Base-by-base conservation (phyloP, 2,113 vertebrate genomes). In the Epinephelus moara region DNA sequence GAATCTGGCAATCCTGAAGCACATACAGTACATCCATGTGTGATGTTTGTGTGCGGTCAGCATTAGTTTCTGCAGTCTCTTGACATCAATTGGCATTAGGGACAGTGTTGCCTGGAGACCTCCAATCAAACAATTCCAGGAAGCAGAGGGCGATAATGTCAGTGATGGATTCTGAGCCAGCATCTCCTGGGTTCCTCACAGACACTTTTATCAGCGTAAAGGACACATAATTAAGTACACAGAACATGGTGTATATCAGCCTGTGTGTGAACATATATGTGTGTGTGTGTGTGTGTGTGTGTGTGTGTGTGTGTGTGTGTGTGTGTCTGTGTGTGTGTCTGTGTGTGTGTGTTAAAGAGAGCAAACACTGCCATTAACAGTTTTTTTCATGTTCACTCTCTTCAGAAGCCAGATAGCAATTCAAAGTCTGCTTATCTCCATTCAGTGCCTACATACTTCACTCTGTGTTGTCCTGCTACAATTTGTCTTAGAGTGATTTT, bases 141-240 rank as follows among this genome's bases (percentile, higher is more conserved):
- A 73, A 85, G 78, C 23, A 6, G 23, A 19, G 42, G 60, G 45
- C 7, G 67, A 66, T 87, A 85, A 80, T 82, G 82, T 57, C 78
- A 64, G 61, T 80, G 85, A 87, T 90, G 79, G 75, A 87, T 90
- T 82, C 85, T 56, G 60, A 40, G 23, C 21, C 52, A 8, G 52
- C 1, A 2, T 60, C 47, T 68, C 67, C 15, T 1, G 17, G 60
- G 70, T 18, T 61, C 64, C 64, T 83, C 57, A 61, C 72, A 15
- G 53, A 47, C 72, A 56, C 69, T 80, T 84, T 86, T 86, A 84
- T 89, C 81, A 79, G 78, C 75, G 40, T 56, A 53, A 78, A 83
- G 78, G 81, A 90, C 75, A 77, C 25, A 25, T 66, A 80, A 89
- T 87, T 82, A 82, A 85, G 69, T 61, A 75, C 74, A 78, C 23